Conservation (phyloP, 2,113 vertebrate genomes). For the Symphodus melops region DNA sequence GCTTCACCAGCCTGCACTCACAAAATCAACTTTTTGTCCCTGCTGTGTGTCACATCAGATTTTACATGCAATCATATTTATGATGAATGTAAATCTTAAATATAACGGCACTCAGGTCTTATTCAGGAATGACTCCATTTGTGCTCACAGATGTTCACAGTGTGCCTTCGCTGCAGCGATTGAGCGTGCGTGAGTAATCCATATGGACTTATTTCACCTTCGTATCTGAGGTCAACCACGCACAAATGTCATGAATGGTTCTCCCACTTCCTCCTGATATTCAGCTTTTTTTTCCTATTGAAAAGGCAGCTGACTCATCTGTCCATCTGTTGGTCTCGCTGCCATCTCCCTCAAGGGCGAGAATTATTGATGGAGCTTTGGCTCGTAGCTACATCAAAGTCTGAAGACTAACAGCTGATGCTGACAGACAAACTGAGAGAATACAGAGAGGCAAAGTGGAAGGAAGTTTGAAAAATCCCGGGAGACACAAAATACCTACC, state of each 20-base stretch:
- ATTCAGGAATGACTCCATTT: not conserved
- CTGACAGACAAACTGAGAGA: conserved; percentile 25
- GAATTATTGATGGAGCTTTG: conserved; percentile 60
- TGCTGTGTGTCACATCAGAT: not conserved
- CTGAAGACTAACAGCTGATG: conserved; percentile 57
- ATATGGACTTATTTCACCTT: conserved; percentile 39
- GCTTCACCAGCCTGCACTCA: conserved; percentile 5
- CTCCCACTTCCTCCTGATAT: conserved; percentile 42
- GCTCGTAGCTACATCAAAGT: conserved; percentile 38
- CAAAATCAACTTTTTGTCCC: conserved; percentile 8
- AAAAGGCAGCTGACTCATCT: conserved; percentile 59
- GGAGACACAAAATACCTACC: not conserved
- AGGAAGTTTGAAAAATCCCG: not conserved
- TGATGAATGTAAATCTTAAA: not conserved
- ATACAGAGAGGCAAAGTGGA: conserved; percentile 26
- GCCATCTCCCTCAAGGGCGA: conserved; percentile 33
- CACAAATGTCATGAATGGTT: conserved; percentile 37
- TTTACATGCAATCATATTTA: not conserved
- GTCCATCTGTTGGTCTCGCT: conserved; percentile 52
- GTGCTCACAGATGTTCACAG: not conserved
- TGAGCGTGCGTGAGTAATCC: conserved; percentile 11
- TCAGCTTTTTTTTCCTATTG: conserved; percentile 22
- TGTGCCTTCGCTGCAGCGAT: not conserved
- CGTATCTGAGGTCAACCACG: conserved; percentile 10
- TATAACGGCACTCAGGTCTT: not conserved